Percentiles rank a stretch among this genome's conserved stretches.
These are phyloP conservation scores for Polymixis lichenea DNA, from an alignment of 2,888 invertebrate species.

Conservation along the genomic window DNA sequence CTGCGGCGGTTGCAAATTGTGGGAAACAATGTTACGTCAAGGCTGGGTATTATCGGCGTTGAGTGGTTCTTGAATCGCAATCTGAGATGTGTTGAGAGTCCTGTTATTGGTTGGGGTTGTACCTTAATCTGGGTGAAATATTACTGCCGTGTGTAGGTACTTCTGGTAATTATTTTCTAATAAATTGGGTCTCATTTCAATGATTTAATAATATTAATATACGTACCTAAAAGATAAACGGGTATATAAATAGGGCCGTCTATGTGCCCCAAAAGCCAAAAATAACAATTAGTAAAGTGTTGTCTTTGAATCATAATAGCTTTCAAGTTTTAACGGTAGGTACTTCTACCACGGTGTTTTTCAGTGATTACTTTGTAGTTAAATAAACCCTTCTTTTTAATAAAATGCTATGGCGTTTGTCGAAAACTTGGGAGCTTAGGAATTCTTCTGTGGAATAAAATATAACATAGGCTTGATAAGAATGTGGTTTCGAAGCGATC, in stretches of 20 bases:
- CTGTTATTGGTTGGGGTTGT: background rate
- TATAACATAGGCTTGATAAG: background rate
- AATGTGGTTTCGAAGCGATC: background rate
- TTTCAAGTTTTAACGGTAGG: background rate
- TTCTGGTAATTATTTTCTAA: background rate
- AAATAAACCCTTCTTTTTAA: background rate
- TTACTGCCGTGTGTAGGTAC: background rate
- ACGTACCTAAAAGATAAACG: background rate
- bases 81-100: background rate
- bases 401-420: too few species aligned
- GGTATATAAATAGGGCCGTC: too few species aligned
- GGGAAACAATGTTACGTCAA: too few species aligned
- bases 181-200: background rate
- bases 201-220: background rate
- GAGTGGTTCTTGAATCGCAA: conserved; percentile 3
- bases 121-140: background rate
- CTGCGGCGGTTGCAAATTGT: background rate
- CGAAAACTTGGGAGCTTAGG: background rate
- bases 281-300: too few species aligned
- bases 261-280: background rate
- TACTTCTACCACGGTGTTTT: background rate
- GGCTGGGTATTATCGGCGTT: too few species aligned
- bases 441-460: background rate
- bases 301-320: background rate
- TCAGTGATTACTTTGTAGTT: background rate